Evolutionary conservation across 2,113 vertebrate genomes (phyloP), one percentile per base, ranked within the genome.

Genomic region (Heterocephalus glaber): DNA sequence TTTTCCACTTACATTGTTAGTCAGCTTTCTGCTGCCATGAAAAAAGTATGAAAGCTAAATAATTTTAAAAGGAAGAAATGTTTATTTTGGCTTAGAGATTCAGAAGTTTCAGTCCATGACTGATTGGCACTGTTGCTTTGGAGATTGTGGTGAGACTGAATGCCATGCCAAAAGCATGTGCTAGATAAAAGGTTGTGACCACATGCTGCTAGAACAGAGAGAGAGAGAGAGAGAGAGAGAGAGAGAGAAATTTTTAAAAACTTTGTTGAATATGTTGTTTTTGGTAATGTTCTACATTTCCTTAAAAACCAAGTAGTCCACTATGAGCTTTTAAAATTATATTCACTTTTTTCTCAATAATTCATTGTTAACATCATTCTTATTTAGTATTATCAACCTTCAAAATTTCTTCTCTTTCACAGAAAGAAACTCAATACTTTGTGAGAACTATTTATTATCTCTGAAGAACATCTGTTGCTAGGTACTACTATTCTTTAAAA

Each of bases 351-450:
- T 38, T 13, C 12, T 3, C 52, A 80, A 4, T 82, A 44, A 79
- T 80, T 41, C 14, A 20, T 26, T 96, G 93, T 88, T 56, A 90
- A 82, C n/a, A 82, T 63, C 65, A 87, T 76, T 87, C 28, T 65
- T 90, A 35, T 72, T 82, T 85, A 86, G 84, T 89, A 70, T 38
- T 66, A 72, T 22, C 41, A 94, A 74, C n/a, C 41, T 92, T 96
- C 56, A 90, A 41, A 66, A 58, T 95, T 66, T 90, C 26, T 95
- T 85, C 33, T 86, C 33, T 92, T 95, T 49, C 38, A 41, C 3
- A 61, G 30, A 92, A n/a, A 63, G 9, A 41, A 60, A 56, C 33
- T 13, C 79, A 82, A 1, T 26, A 24, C 26, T 85, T 77, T 49
- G 22, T 76, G 83, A 70, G 24, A 5, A 58, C 38, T 49, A 19